Base-by-base conservation (phyloP, 2,888 invertebrate genomes). In the Caenorhabditis sp. region DNA sequence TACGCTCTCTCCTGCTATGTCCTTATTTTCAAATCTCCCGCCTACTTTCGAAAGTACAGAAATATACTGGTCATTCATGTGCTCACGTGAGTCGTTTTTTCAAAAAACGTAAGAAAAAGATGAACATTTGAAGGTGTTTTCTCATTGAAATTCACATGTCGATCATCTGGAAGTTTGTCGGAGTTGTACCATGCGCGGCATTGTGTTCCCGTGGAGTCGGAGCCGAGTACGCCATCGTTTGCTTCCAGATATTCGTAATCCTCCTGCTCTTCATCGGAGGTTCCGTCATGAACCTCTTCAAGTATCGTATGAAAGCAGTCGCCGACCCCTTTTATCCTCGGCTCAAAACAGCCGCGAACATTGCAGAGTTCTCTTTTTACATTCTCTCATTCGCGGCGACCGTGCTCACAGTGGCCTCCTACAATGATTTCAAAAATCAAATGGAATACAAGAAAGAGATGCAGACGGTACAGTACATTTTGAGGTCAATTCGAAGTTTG, bases 131-230 rank as follows among this genome's bases (percentile, higher is more conserved):
- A 39, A 6, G 39, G 8, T 50, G 50, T 15, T n/a, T 50, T 13
- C 30, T 32, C 30, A 50, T 50, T 30, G 50, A 50, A 30, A n/a
- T 30, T 8, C 50, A 50, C 32, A 50, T 50, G 50, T 17, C 50
- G 7, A 8, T 50, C 6, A 1, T 50, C 17, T 50, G 50, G 50
- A 30, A 32, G 26, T 26, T 50, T 9, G 30, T 32, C 8, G 50
- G 27, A 32, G 17, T 24, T 11, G 30, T 50, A 7, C 50, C 50
- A 1, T 50, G 50, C 30, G 50, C 50, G 8, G 30, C 50, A 2
- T 8, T 50, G 6, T 50, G 50, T 17, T 24, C 50, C 13, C 15
- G 15, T 4, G 50, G 50, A n/a, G 6, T 50, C 4, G 30, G 8
- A 1, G 27, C 50, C 1, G 50, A 50, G 30, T 30, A 50, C 32